Percentiles rank a stretch among this genome's conserved stretches.
Evolutionary conservation across 2,113 vertebrate genomes (phyloP).

Genomic region (Perca flavescens): DNA sequence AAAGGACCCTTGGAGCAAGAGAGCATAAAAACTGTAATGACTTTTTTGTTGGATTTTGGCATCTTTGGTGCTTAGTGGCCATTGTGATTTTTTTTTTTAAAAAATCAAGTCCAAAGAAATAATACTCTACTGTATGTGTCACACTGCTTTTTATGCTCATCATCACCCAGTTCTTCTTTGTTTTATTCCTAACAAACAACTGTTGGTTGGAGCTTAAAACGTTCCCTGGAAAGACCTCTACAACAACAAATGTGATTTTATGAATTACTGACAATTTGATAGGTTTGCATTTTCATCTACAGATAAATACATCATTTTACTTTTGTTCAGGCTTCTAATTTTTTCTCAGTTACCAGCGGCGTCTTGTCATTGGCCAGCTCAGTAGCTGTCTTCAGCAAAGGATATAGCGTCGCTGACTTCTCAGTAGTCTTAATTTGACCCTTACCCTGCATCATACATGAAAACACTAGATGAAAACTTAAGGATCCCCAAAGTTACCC

Average conservation of each 20-base stretch:
- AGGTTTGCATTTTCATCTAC: background rate
- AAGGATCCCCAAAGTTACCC: background rate
- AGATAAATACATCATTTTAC: background rate
- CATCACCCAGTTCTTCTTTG: background rate
- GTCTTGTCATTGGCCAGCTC: background rate
- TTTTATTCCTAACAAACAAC: background rate
- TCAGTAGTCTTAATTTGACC: background rate
- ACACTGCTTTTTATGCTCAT: background rate
- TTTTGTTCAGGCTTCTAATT: background rate
- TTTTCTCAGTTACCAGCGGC: background rate
- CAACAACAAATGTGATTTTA: background rate
- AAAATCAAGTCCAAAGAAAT: too few species aligned
- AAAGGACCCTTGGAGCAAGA: background rate
- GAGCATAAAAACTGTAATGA: background rate
- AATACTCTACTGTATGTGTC: background rate
- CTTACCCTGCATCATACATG: too few species aligned
- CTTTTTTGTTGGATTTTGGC: background rate
- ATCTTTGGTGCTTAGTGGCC: background rate
- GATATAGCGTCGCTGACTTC: background rate
- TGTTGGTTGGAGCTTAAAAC: background rate
- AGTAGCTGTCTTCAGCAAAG: background rate
- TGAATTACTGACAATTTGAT: background rate
- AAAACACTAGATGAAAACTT: background rate
- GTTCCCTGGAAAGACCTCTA: background rate
- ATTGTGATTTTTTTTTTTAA: slow-evolving; percentile 19